A percentile compares a stretch with the other conserved stretches of the same genome.
These are phyloP conservation scores for Biston stratarius DNA, from an alignment of 2,888 invertebrate genomes.

Conservation along the genomic window DNA sequence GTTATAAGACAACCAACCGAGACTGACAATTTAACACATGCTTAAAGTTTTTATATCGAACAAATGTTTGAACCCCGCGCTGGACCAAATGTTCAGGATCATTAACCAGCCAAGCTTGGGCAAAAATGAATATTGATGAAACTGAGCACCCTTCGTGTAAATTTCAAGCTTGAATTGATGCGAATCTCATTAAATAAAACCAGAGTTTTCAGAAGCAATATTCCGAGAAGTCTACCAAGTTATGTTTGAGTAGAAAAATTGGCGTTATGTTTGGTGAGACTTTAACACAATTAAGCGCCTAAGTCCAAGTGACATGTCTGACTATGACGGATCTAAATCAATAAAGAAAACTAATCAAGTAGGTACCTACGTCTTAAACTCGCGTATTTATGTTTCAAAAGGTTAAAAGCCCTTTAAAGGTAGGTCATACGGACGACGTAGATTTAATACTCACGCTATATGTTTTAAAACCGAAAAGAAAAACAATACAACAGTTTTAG, in stretches of 20 bases:
- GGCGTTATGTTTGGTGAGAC: neutral
- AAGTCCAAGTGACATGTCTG: too few species aligned
- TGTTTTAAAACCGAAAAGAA: too few species aligned
- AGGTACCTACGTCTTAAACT: too few species aligned
- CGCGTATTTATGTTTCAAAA: too few species aligned
- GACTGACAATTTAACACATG: constrained; percentile 21
- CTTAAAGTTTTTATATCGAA: constrained; percentile 22
- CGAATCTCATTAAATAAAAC: constrained; percentile 26
- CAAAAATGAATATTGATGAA: constrained; percentile 45
- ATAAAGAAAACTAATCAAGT: too few species aligned
- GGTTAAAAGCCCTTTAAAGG: too few species aligned
- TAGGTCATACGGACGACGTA: too few species aligned
- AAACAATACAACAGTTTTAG: neutral
- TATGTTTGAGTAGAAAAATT: constrained; percentile 7
- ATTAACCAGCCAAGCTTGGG: constrained; percentile 40
- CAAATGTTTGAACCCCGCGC: constrained; percentile 8
- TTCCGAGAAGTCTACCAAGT: constrained; percentile 24
- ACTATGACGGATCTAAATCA: too few species aligned
- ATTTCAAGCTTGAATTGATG: constrained; percentile 37
- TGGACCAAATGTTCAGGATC: constrained; percentile 36
- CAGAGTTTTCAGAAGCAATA: constrained; percentile 27
- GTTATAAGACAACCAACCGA: neutral
- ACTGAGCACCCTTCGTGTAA: constrained; percentile 30
- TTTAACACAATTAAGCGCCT: neutral
- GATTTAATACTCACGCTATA: too few species aligned